phyloP scores from a whole-genome alignment of 2,888 invertebrate species.

The Tinea pellionella region DNA sequence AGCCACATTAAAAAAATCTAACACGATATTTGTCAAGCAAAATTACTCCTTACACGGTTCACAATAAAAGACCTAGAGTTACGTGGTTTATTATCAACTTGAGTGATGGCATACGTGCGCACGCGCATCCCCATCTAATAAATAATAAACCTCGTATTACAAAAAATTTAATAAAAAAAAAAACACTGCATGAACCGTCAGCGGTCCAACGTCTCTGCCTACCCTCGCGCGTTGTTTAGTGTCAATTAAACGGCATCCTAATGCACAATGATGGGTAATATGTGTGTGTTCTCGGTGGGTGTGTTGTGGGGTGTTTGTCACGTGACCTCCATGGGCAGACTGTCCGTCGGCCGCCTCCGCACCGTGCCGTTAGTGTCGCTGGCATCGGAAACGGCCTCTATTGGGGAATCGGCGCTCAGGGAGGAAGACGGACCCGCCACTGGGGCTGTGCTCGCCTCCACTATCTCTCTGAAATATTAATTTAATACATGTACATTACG shows the following conservation, averaged over 20 bases:
- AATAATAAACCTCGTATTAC: no score
- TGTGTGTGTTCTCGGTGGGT: neutral
- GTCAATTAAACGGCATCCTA: neutral
- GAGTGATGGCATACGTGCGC: no score
- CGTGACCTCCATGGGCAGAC: conserved; percentile 62
- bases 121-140: no score
- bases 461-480: conserved; percentile 32
- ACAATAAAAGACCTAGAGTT: no score
- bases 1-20: no score
- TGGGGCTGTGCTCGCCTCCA: conserved; percentile 31
- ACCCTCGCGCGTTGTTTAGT: no score
- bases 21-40: no score
- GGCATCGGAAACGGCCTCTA: conserved; percentile 16
- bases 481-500: neutral
- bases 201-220: no score
- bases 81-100: no score
- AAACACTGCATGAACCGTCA: no score
- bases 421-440: conserved; percentile 21
- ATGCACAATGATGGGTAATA: neutral
- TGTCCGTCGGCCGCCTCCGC: conserved; percentile 35
- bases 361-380: conserved; percentile 28
- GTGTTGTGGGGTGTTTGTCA: conserved; percentile 34
- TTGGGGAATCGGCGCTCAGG: conserved; percentile 16
- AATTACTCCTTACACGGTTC: no score
- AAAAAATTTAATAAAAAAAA: no score